Evolutionary conservation across 1,140 invertebrate genomes (phyloP).

Genomic region (Gonatopus flavifemur): DNA sequence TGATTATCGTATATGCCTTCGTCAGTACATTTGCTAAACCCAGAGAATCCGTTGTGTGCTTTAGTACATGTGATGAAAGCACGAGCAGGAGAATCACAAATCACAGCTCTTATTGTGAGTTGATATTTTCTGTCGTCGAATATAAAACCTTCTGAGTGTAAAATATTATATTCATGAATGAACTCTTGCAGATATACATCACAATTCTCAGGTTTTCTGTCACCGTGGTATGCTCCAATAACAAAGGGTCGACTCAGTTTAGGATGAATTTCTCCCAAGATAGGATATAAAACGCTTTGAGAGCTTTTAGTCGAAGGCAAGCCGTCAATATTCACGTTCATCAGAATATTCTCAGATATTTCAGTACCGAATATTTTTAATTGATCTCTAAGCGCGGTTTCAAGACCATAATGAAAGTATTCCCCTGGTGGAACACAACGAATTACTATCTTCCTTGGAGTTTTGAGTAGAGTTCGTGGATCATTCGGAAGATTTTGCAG

Average conservation of each 20-base stretch:
- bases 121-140: neutral
- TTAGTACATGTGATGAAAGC: slow-evolving; percentile 6
- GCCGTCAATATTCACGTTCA: no score
- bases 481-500: slow-evolving; percentile 6
- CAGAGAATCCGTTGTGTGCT: neutral
- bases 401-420: neutral
- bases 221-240: slow-evolving; percentile 7
- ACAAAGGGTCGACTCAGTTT: slow-evolving; percentile 1
- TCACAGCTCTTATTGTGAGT: slow-evolving; percentile 7
- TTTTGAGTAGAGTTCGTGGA: slow-evolving; percentile 2
- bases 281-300: no score
- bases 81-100: slow-evolving; percentile 9
- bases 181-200: no score
- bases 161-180: no score
- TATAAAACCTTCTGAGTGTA: no score
- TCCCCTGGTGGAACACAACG: neutral
- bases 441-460: slow-evolving; percentile 4
- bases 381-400: neutral
- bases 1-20: slow-evolving; percentile 26
- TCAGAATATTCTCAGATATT: no score
- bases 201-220: no score
- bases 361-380: neutral
- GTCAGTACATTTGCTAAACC: slow-evolving; percentile 31
- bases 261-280: slow-evolving; percentile 1
- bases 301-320: no score